Evolutionary conservation across 2,888 invertebrate species (phyloP).

Genomic region (Rhimphoctona megacephalus): DNA sequence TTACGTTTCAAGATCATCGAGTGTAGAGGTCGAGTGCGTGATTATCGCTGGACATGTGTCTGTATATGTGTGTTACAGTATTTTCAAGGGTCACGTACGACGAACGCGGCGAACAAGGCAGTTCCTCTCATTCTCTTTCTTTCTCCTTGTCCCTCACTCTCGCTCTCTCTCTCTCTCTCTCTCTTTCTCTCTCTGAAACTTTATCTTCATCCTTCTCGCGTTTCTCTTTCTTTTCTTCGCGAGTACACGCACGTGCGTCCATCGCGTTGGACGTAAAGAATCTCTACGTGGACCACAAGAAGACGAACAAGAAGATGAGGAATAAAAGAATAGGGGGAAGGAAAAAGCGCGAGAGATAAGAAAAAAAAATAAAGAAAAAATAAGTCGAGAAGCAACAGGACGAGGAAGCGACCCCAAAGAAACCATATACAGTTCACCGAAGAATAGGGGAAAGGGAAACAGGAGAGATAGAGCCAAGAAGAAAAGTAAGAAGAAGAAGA

Average conservation of each 20-base stretch:
- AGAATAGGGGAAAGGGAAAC: slow-evolving; percentile 64
- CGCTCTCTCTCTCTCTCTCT: slow-evolving; percentile 44
- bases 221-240: slow-evolving; percentile 51
- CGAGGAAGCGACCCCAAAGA: slow-evolving; percentile 52
- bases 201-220: slow-evolving; percentile 31
- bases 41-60: slow-evolving; percentile 62
- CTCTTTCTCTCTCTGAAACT: slow-evolving; percentile 41
- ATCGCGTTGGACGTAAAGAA: slow-evolving; percentile 46
- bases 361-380: not conserved
- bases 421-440: slow-evolving; percentile 37
- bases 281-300: slow-evolving; percentile 62
- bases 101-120: slow-evolving; percentile 62
- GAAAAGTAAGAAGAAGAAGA: slow-evolving; percentile 35
- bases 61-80: slow-evolving; percentile 58
- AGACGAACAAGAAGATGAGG: slow-evolving; percentile 36
- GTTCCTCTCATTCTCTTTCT: slow-evolving; percentile 41
- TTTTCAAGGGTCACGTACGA: slow-evolving; percentile 70
- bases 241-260: slow-evolving; percentile 77
- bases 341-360: slow-evolving; percentile 29
- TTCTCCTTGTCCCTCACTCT: slow-evolving; percentile 37
- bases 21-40: slow-evolving; percentile 69
- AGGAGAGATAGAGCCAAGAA: slow-evolving; percentile 47
- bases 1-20: slow-evolving; percentile 71
- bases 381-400: slow-evolving; percentile 35
- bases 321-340: slow-evolving; percentile 39